Conservation (phyloP, 2,113 vertebrate species). For the rat (Rattus norvegicus) region GRCr8 NC_086024.1:76595001-76595500, state of each 20-base stretch:
- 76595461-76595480: constrained; percentile 26
- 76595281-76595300: constrained; percentile 80
- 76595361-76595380: constrained; percentile 74
- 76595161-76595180: constrained; percentile 94
- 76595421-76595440: constrained; percentile 63
- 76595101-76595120: constrained; percentile 95
- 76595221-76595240: constrained; percentile 89
- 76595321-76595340: constrained; percentile 81
- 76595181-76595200: constrained; percentile 90
- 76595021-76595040: constrained; percentile 90
- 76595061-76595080: constrained; percentile 93
- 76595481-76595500: constrained; percentile 63
- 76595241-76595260: constrained; percentile 89
- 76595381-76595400: constrained; percentile 25
- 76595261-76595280: constrained; percentile 85
- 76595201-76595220: constrained; percentile 91
- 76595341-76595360: constrained; percentile 68
- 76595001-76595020: constrained; percentile 85
- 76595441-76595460: constrained; percentile 52
- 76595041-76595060: constrained; percentile 94
- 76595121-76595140: constrained; percentile 92
- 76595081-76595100: constrained; percentile 94
- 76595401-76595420: constrained; percentile 68
- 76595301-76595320: constrained; percentile 83
- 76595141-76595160: constrained; percentile 94